phyloP scores from a whole-genome alignment of 2,888 invertebrate genomes.

The Lepidocyrtinus sp. region DNA sequence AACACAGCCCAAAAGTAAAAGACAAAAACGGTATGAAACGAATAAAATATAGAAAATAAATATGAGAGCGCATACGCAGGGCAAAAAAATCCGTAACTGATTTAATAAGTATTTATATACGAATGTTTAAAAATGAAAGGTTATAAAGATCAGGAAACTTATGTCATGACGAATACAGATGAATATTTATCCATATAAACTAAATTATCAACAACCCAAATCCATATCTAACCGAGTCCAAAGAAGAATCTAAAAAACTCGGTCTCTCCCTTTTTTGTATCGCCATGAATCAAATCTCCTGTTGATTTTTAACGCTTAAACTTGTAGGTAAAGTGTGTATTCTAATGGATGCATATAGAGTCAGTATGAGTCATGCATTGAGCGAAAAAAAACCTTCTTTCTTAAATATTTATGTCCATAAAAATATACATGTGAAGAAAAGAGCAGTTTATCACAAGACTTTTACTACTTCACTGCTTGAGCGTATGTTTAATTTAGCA shows the following conservation, averaged over 20 bases:
- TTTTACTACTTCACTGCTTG: constrained; percentile 26
- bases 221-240: not conserved
- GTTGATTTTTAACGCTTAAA: constrained; percentile 49
- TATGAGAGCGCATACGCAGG: no score
- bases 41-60: not conserved
- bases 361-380: constrained; percentile 32
- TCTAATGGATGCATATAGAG: not conserved
- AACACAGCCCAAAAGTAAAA: constrained; percentile 35
- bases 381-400: not conserved
- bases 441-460: not conserved
- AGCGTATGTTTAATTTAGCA: constrained; percentile 43
- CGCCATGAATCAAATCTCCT: constrained; percentile 48
- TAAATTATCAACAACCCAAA: constrained; percentile 35
- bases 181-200: not conserved
- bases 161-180: constrained; percentile 3
- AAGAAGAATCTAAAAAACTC: not conserved
- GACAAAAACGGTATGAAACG: not conserved
- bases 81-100: constrained; percentile 25
- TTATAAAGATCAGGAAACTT: constrained; percentile 17
- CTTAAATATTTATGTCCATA: not conserved
- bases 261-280: constrained; percentile 44
- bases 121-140: constrained; percentile 14
- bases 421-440: not conserved
- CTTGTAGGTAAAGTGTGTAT: constrained; percentile 5
- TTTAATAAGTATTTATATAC: constrained; percentile 25